A percentile compares a stretch with the other conserved stretches of the same genome.
phyloP scores from a whole-genome alignment of 64 coral and sea anemone genomes.

The Montipora cactus region DNA sequence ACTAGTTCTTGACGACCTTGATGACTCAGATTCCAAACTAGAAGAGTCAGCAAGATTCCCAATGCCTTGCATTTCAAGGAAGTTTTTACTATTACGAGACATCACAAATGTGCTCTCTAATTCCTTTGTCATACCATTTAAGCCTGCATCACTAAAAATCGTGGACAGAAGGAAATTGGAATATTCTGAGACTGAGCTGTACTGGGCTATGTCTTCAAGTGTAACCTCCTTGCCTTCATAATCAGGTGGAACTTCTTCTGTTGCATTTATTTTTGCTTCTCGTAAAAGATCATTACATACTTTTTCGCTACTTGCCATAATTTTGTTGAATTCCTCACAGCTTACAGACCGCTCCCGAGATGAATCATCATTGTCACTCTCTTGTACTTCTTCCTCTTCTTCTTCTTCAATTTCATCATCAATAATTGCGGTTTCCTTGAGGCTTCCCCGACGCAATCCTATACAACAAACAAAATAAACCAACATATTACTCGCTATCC shows the following conservation, averaged over 20 bases:
- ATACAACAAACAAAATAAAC: not conserved
- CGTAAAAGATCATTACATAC: conserved; percentile 70
- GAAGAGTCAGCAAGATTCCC: conserved; percentile 8
- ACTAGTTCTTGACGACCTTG: conserved; percentile 50
- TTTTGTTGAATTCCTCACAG: conserved; percentile 70
- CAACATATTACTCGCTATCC: too few relatives aligned
- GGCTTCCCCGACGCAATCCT: conserved; percentile 9
- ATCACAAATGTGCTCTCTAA: conserved; percentile 12
- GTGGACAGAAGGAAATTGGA: conserved; percentile 78
- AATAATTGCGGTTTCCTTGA: conserved; percentile 83
- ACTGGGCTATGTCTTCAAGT: conserved; percentile 56
- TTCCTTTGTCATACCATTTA: conserved; percentile 61
- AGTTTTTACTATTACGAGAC: conserved; percentile 41
- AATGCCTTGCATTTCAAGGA: conserved; percentile 53
- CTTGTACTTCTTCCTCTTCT: conserved; percentile 32
- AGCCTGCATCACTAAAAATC: conserved; percentile 66
- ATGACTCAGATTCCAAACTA: conserved; percentile 45
- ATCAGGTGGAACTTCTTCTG: conserved; percentile 12
- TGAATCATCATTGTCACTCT: conserved; percentile 40
- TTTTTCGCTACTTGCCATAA: conserved; percentile 74
- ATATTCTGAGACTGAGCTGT: conserved; percentile 78
- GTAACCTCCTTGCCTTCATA: conserved; percentile 18
- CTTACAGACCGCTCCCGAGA: conserved; percentile 21
- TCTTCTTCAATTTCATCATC: conserved; percentile 76
- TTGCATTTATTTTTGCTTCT: conserved; percentile 53